Evolutionary conservation across 2,888 invertebrate genomes (phyloP), one percentile per base, ranked within the genome.

Genomic region (Pyralis farinalis): DNA sequence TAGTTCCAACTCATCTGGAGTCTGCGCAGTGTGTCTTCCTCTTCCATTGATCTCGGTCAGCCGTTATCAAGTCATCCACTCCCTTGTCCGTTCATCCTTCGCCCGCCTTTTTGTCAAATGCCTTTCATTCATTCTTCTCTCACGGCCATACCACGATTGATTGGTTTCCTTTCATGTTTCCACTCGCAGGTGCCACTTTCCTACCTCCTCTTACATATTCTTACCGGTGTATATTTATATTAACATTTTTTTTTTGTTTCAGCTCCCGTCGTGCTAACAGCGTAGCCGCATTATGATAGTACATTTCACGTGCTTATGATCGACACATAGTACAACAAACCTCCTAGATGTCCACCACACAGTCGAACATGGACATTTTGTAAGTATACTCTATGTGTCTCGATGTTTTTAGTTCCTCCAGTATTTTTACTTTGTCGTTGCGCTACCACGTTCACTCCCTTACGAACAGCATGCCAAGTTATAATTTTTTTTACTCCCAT

Each of bases 361-460:
- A 57, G 65, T 66, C 61, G 73, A 71, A 58, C 72, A 88, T 87
- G 88, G 68, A 71, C 51, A 63, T 84, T 63, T 76, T 83, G 88
- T 88, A 71, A 88, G 88, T 88, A 87, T 71, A 45, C 63, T 47
- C 76, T 72, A 68, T 80, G 76, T 74, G 57, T 63, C 52, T 85
- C 72, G 72, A 78, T 86, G 85, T 85, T 66, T 82, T 86, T 60
- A 72, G 77, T 85, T 85, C 53, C 47, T 70, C 63, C 63, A 64
- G 54, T 61, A 66, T 74, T 79, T 71, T 70, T 71, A 61, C 74
- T 70, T 80, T 82, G 72, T 76, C 74, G 79, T 86, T 84, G 75
- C 84, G 84, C 83, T 81, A 86, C 86, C 85, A 85, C 87, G 86
- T 85, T 84, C 77, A 80, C 85, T 87, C 88, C 88, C 86, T 84